Evolutionary conservation across 2,797 vertebrate species (phyloP).

Genomic region (Chanos chanos): DNA sequence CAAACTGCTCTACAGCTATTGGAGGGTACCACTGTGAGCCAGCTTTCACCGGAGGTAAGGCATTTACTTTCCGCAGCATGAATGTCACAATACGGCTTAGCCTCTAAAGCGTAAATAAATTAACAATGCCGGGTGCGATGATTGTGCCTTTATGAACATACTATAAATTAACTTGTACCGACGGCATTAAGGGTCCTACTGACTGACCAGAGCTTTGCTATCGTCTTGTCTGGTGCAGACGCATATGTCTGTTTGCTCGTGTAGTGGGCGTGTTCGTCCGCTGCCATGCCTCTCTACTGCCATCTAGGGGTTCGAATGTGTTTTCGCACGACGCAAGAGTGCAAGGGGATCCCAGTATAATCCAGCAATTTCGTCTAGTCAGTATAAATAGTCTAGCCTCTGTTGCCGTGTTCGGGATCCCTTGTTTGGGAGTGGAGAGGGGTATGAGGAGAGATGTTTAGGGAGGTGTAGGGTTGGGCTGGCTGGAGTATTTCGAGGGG

Average conservation of each 20-base stretch:
- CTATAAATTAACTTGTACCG: too few species aligned
- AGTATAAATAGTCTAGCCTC: constrained; percentile 77
- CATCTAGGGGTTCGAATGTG: constrained; percentile 77
- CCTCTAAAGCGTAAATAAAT: too few species aligned
- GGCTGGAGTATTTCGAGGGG: constrained; percentile 66
- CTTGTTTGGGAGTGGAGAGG: constrained; percentile 55
- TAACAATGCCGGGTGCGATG: too few species aligned
- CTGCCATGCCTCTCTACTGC: constrained; percentile 54
- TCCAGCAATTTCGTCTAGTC: constrained; percentile 27
- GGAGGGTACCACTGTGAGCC: constrained; percentile 46
- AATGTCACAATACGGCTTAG: too few species aligned
- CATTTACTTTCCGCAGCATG: too few species aligned
- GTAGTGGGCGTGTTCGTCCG: constrained; percentile 63
- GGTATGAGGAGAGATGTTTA: constrained; percentile 39
- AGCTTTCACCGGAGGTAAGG: constrained; percentile 66
- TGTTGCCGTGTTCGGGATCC: constrained; percentile 68
- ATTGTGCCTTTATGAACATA: too few species aligned
- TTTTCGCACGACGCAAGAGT: constrained; percentile 36
- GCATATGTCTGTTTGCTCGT: constrained; percentile 34
- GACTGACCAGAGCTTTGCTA: too few species aligned
- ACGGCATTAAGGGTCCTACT: too few species aligned
- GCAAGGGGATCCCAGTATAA: background rate
- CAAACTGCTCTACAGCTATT: constrained; percentile 73
- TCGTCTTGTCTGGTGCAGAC: constrained; percentile 11
- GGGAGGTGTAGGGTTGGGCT: constrained; percentile 61